Base-by-base conservation (phyloP, 1,140 invertebrate species). In the Sinonovacula constricta region DNA sequence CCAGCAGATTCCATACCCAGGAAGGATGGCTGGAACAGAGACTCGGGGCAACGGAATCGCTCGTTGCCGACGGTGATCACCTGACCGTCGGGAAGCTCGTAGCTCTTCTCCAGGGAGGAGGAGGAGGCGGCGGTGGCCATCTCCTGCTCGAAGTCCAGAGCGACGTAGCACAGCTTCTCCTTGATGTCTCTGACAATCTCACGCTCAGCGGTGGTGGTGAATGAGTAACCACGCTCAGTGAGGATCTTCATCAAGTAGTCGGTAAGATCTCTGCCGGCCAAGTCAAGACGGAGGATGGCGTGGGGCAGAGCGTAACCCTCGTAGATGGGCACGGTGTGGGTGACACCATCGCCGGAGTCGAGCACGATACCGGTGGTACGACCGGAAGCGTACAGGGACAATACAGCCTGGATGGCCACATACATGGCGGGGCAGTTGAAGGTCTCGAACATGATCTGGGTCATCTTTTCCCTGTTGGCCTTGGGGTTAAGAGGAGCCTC, bases 191-290 rank as follows among this genome's bases (percentile, higher is more conserved):
- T 93, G 24, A 97, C 96, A 87, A 97, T 45, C 12, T 66, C 63
- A 45, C 22, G 10, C n/a, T 22, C 63, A 39, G 28, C 28, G 28
- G 34, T 97, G 91, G 92, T 97, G 31, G 96, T 97, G 94, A 98
- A 98, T 22, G 95, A 95, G 93, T 97, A 98, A 84, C 97, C 97
- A 91, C 97, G 97, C 93, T 98, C 97, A 84, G 96, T 97, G 83
- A 98, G 93, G 92, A 97, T 81, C 93, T 97, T 98, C 95, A 97
- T 97, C 90, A 98, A 93, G 93, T 97, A 98, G 92, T 97, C 96
- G 84, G 97, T 98, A 87, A 98, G 93, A 91, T 98, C 97, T 85
- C 97, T 95, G 76, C 97, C 97, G 86, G 96, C 96, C 89, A 97
- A 93, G 90, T 97, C 96, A 86, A 97, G 90, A 93, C 96, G 95